A percentile compares a stretch with the other conserved stretches of the same genome.
Evolutionary conservation across 2,888 invertebrate species (phyloP).

Genomic region (Ennomos erosarius): DNA sequence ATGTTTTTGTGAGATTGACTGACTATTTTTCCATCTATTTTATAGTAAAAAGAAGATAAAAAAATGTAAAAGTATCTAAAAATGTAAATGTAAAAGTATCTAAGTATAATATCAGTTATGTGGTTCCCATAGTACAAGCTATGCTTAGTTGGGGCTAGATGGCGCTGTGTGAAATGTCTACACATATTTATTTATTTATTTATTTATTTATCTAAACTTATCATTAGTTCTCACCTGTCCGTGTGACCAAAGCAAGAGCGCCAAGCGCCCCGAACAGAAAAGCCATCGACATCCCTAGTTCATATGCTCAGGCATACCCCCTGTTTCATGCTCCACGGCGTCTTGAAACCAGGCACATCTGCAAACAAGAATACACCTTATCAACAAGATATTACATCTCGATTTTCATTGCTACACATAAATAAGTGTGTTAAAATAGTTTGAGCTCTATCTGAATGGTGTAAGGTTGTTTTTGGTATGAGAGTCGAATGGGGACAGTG

Average conservation of each 20-base stretch:
- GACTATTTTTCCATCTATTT: too few species aligned
- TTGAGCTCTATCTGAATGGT: not conserved
- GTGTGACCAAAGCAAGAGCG: constrained; percentile 69
- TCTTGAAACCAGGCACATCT: constrained; percentile 52
- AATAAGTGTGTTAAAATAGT: not conserved
- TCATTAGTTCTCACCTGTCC: constrained; percentile 63
- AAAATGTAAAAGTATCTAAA: too few species aligned
- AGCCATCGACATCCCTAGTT: constrained; percentile 70
- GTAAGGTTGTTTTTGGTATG: constrained; percentile 22
- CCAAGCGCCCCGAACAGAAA: constrained; percentile 70
- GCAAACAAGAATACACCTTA: constrained; percentile 59
- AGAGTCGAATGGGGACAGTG: constrained; percentile 19
- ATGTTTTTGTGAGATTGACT: too few species aligned
- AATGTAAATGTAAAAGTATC: too few species aligned
- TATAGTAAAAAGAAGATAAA: too few species aligned
- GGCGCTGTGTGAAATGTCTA: too few species aligned
- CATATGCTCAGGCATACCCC: constrained; percentile 69
- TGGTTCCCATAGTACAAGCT: too few species aligned
- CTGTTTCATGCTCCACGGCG: constrained; percentile 62
- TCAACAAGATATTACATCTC: constrained; percentile 24
- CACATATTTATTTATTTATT: too few species aligned
- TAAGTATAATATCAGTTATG: too few species aligned
- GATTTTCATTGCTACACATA: constrained; percentile 18
- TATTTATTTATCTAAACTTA: not conserved
- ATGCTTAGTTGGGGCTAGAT: too few species aligned